Percentiles rank a stretch among this genome's conserved stretches.
Evolutionary conservation across 2,888 invertebrate species (phyloP).

Genomic region (Andrena marginata): DNA sequence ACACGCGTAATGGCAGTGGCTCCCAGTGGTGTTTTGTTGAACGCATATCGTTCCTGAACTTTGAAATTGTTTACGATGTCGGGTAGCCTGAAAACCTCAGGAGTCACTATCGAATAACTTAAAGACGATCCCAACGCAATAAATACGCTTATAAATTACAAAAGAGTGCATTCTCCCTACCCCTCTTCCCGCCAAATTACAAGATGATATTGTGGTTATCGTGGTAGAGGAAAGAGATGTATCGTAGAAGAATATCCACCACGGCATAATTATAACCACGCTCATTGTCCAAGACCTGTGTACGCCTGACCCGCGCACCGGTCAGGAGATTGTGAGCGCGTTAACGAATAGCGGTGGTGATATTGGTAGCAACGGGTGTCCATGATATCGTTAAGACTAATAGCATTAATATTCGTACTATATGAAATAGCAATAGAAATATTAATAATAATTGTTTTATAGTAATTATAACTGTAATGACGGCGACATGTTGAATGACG

Average conservation of each 20-base stretch:
- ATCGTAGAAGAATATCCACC: background rate
- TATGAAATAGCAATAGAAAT: constrained; percentile 37
- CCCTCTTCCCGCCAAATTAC: background rate
- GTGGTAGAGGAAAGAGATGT: background rate
- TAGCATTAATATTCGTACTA: constrained; percentile 54
- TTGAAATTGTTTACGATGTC: background rate
- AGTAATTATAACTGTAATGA: constrained; percentile 27
- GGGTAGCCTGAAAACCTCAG: background rate
- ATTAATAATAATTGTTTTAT: constrained; percentile 30
- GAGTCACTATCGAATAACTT: constrained; percentile 37
- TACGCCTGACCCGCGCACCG: too few relatives aligned
- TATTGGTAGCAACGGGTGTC: constrained; percentile 24
- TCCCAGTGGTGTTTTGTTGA: background rate
- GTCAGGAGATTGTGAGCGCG: background rate
- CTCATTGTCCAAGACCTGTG: too few relatives aligned
- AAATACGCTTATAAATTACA: constrained; percentile 66
- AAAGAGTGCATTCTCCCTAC: background rate
- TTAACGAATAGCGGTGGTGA: constrained; percentile 20
- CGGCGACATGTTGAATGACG: constrained; percentile 12
- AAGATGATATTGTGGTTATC: background rate
- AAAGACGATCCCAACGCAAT: constrained; percentile 55
- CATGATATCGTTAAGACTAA: constrained; percentile 22
- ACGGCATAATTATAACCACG: background rate
- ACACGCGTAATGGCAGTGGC: background rate
- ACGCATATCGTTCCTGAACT: constrained; percentile 1